Base-by-base conservation (phyloP, 2,888 invertebrate genomes). In the Myopa tessellatipennis region DNA sequence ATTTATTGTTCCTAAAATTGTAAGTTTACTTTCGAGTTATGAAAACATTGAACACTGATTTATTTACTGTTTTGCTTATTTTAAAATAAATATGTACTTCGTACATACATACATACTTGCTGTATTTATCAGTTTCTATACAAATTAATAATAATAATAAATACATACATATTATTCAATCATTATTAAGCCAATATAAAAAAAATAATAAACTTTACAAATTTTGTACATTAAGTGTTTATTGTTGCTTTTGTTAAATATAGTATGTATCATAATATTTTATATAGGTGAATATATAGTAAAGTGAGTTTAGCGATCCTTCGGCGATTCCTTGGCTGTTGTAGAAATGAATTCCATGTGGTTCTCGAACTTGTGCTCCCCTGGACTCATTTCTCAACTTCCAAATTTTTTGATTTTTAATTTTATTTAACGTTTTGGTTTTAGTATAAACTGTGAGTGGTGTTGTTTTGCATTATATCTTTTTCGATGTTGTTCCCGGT, bases 1-100 rank as follows among this genome's bases (percentile, higher is more conserved):
- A 18, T 50, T 45, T 60, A 60, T 18, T 26, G 16, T 45, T 55
- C 16, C 26, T 71, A 76, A 76, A n/a, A 76, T 63, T 52, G 16
- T 55, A 55, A 16, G 18, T 18, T 55, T 26, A 76, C 76, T 81
- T 58, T 74, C 45, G 68, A 34, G 8, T 14, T 79, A 79, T 77
- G 80, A 82, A 79, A 81, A 80, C 80, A 82, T 78, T 81, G 78
- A 82, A 81, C 81, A 80, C 75, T 80, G 79, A 81, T 78, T 79
- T 50, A 26, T 26, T 50, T 81, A 80, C 55, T 60, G 40, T 40
- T 38, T 60, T 26, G 60, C 40, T 60, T 60, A 40, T 10, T 40
- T 55, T 16, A 72, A 38, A 55, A 26, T 34, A 26, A 26, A 26
- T 34, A 26, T 1, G 26, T 26, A 50, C 50, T 26, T 61, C 50